Conservation (phyloP, 2,888 invertebrate species). For the Yponomeuta sedellus region DNA sequence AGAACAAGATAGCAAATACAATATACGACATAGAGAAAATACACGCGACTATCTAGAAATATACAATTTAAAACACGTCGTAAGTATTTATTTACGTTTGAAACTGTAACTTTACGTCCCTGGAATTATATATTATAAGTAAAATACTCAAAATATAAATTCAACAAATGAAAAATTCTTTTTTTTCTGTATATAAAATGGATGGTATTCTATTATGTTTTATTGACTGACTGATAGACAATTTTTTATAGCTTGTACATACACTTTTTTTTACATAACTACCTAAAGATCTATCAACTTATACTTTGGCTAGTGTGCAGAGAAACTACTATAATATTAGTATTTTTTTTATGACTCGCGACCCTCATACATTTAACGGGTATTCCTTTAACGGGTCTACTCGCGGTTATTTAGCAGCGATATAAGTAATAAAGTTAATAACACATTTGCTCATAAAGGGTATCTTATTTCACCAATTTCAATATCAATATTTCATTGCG, state of each 20-base stretch:
- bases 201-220: not conserved
- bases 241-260: not conserved
- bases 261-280: not conserved
- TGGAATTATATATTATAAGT: not conserved
- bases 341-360: no score
- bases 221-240: not conserved
- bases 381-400: no score
- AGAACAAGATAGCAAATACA: not conserved
- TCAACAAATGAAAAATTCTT: not conserved
- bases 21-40: constrained; percentile 12
- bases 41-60: constrained; percentile 1
- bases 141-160: not conserved
- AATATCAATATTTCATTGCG: no score
- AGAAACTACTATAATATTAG: no score
- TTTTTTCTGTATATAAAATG: not conserved
- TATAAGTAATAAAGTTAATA: no score
- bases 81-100: not conserved
- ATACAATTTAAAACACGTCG: not conserved
- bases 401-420: no score
- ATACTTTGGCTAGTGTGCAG: no score
- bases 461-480: no score
- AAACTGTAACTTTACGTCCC: not conserved
- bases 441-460: no score
- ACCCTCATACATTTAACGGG: no score
- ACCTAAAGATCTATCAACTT: not conserved